Evolutionary conservation across 1,140 invertebrate genomes (phyloP), one percentile per base, ranked within the genome.

Genomic region (Achroia grisella): DNA sequence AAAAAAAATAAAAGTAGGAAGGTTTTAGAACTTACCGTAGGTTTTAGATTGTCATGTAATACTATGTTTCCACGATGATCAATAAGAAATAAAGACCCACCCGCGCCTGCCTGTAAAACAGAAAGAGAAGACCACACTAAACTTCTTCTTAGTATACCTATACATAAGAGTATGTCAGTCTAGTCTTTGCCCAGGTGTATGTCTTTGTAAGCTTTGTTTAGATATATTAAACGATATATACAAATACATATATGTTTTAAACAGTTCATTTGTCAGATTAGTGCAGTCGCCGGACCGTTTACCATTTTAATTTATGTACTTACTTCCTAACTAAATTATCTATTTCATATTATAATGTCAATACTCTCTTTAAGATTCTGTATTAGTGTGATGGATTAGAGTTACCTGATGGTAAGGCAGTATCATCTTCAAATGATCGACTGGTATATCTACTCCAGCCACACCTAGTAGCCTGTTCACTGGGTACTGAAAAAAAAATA

Each of bases 1-100:
- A 48, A 33, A 39, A 36, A 37, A 8, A 28, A 33, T 11, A 27
- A 27, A 4, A 10, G 1, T 31, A 29, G 10, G 10, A 29, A 6
- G 28, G 5, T 10, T 23, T 23, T 3, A 35, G 11, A 32, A 62
- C 65, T 70, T 57, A 83, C 79, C 4, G 65, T 53, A 2, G 73
- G 72, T 30, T 74, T 75, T 0, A 66, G 27, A 35, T 77, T 73
- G 12, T 83, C 74, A 30, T 83, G 76, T 9, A 79, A 17, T 6
- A 83, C 74, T 10, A 80, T 69, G 34, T 75, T 80, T 4, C 79
- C 79, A 6, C 79, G 65, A 33, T 83, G 76, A 42, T 83, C 76
- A 4, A 79, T 32, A 0, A 83, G 52, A 34, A 71, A 67, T 3
- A 83, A 35, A 0, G 67, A 61, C 1, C 68, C 79, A 0, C 76